Base-by-base conservation (phyloP, 2,888 invertebrate species). In the Tetrapedia diversipes region DNA sequence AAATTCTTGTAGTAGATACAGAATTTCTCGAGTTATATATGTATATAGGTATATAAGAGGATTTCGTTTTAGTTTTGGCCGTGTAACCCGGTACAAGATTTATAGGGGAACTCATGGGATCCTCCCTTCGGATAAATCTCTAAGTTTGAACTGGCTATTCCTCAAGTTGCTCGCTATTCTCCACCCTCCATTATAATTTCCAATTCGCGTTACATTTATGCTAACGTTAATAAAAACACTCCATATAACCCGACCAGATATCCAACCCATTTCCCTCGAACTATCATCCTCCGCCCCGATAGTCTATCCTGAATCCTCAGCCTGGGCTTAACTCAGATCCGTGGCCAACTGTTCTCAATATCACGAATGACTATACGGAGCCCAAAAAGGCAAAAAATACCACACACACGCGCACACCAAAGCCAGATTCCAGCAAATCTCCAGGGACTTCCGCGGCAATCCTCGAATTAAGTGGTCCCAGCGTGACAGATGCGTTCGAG, bases 401-500 rank as follows among this genome's bases (percentile, higher is more conserved):
- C n/a, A n/a, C n/a, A n/a, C n/a, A n/a, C n/a, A 0, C n/a, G 4
- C 14, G 4, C 4, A 11, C 1, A 10, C 19, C n/a, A n/a, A n/a
- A 16, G 2, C 8, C 6, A 10, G 1, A 45, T 19, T 29, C 6
- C 2, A 16, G 32, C 2, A 45, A 60, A 45, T 45, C 60, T 45
- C 6, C 4, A 10, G 41, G 1, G 22, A 27, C 29, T 19, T 41
- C 19, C 32, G 14, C 1, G 24, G 14, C 8, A 39, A 51, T 51
- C 51, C 41, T 10, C 8, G n/a, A 45, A 47, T 56, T 24, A 43
- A 56, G 19, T 11, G 45, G 24, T 27, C 4, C 10, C 34, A 56
- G 10, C 11, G 27, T 39, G 49, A 39, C 63, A 22, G 19, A 60
- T 60, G 22, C 54, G n/a, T 43, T n/a, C 29, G 22, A 54, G 39